A percentile compares a stretch with the other conserved stretches of the same genome.
These are phyloP conservation scores for Brachypteracias leptosomus DNA, from an alignment of 2,113 vertebrate species.

Conservation along the genomic window DNA sequence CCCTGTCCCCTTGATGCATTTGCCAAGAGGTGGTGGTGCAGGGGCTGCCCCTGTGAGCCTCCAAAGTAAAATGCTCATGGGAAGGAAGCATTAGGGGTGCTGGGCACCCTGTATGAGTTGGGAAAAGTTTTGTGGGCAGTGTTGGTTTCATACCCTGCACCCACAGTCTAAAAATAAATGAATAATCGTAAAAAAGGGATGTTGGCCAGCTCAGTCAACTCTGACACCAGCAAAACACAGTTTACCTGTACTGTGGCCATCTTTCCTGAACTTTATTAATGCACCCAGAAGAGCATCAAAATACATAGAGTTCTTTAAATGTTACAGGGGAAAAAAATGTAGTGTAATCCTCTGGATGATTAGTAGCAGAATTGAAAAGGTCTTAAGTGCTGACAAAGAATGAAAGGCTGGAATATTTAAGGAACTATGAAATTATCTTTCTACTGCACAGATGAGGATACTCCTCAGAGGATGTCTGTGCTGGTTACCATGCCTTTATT, in stretches of 20 bases:
- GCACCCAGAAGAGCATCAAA: neutral
- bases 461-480: neutral
- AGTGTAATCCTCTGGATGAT: neutral
- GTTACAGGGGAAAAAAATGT: neutral
- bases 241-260: neutral
- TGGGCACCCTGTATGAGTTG: fast-evolving
- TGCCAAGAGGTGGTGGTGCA: fast-evolving
- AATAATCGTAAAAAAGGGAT: neutral
- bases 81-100: neutral
- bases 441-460: neutral
- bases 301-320: neutral
- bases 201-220: neutral
- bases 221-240: neutral
- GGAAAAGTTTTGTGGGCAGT: neutral
- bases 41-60: neutral
- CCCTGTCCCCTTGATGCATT: neutral
- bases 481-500: conserved; percentile 26
- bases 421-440: neutral
- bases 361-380: neutral
- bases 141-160: neutral
- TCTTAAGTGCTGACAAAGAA: neutral
- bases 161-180: neutral
- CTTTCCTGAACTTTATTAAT: neutral
- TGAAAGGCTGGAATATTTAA: neutral
- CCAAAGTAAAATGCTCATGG: fast-evolving